phyloP scores from a whole-genome alignment of 2,113 vertebrate species.

The Gadus chalcogrammus region DNA sequence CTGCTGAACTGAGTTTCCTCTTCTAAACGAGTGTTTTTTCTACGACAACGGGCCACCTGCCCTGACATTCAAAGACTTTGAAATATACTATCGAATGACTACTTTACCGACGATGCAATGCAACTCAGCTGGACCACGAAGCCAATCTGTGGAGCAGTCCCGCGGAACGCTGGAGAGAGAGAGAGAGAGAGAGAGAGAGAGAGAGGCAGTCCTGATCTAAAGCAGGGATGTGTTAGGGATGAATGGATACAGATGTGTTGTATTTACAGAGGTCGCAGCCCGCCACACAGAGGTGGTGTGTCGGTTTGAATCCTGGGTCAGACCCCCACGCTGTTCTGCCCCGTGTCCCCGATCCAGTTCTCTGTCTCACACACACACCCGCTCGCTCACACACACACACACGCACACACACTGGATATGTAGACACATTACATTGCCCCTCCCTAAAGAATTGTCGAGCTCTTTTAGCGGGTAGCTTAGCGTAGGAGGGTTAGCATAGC shows the following conservation, averaged over 20 bases:
- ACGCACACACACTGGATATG: conserved; percentile 10
- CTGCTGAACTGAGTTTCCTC: not conserved
- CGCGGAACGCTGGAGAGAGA: no score
- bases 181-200: no score
- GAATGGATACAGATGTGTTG: no score
- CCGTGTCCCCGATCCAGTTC: not conserved
- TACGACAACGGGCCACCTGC: conserved; percentile 2
- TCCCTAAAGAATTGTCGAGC: not conserved
- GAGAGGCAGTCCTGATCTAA: no score
- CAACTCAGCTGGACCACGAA: not conserved
- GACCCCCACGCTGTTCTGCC: no score
- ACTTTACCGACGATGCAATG: conserved; percentile 37
- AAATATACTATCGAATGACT: conserved; percentile 34
- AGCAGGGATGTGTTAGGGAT: no score
- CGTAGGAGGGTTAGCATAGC: no score
- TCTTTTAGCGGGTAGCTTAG: no score
- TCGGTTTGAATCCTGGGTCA: no score
- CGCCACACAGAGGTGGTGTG: no score
- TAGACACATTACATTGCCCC: conserved; percentile 8
- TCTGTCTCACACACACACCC: not conserved
- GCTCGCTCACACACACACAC: conserved; percentile 1
- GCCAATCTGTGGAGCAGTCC: not conserved
- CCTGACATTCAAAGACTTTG: conserved; percentile 30
- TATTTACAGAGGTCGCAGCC: no score
- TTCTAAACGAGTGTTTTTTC: conserved; percentile 33